Evolutionary conservation across 2,888 invertebrate species (phyloP), one percentile per base, ranked within the genome.

Genomic region (Hypomecis atomaria): DNA sequence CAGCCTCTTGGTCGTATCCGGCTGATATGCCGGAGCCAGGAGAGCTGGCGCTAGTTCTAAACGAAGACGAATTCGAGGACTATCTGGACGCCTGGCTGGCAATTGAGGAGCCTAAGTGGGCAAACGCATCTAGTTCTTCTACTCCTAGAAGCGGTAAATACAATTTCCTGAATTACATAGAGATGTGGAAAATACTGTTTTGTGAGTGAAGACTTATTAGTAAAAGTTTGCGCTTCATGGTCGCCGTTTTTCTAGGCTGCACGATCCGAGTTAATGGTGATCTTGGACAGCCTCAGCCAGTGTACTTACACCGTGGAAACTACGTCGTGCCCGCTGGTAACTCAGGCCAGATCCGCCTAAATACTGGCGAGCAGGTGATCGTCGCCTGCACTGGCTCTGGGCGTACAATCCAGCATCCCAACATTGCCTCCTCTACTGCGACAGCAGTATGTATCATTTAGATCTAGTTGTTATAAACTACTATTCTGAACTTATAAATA

Each of bases 221-320:
- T n/a, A 11, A n/a, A n/a, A 8, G 7, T 36, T 49, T 37, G 34
- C 10, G 1, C 9, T 36, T n/a, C 11, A 49, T 13, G n/a, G 10
- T 38, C 6, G 40, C 6, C 4, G 37, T 36, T 50, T 34, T 62
- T 62, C 9, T 62, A 88, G 90, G 87, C 34, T 94, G 94, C 73
- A 75, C 80, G 5, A 78, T 94, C 58, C 86, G 87, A 50, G 81
- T 90, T 2, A 87, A 90, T 50, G 90, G 93, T 10, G 94, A 94
- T 71, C 83, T 94, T 2, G 89, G 88, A 0, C 91, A 92, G 63
- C 94, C 94, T 0, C 95, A 95, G 77, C 95, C 95, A 0, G 86
- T 95, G 5, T 92, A 94, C 71, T 76, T 95, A 1, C 85, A 81
- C 50, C 86, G 89, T 0, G 83, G 87, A 0, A 81, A 83, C 58